phyloP scores from a whole-genome alignment of 2,888 invertebrate genomes.

The Lagria hirta region DNA sequence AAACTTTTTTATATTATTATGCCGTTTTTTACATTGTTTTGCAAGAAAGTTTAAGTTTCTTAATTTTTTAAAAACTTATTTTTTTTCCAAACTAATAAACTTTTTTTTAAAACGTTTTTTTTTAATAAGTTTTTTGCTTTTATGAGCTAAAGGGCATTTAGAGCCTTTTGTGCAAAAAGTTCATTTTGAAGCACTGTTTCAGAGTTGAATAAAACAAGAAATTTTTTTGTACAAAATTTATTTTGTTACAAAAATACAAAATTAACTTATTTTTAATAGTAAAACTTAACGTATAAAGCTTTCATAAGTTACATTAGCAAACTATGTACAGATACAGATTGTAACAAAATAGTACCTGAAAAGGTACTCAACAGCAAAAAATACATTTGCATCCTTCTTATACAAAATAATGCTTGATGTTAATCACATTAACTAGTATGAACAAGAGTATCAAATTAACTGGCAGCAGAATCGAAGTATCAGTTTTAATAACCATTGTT shows the following conservation, averaged over 20 bases:
- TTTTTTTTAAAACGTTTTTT: too few species aligned
- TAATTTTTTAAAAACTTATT: too few species aligned
- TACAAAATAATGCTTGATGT: slow-evolving; percentile 18
- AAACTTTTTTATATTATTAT: too few species aligned
- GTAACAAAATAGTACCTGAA: slow-evolving; percentile 13
- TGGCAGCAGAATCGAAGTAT: slow-evolving; percentile 22
- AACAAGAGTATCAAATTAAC: slow-evolving; percentile 23
- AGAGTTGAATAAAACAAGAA: too few species aligned
- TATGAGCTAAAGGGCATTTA: too few species aligned
- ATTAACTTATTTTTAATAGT: slow-evolving; percentile 16
- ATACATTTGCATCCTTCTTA: slow-evolving; percentile 26
- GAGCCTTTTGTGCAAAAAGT: too few species aligned
- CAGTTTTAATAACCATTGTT: slow-evolving; percentile 30
- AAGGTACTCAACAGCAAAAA: slow-evolving; percentile 18
- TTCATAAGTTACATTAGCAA: slow-evolving; percentile 30
- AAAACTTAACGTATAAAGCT: slow-evolving; percentile 30
- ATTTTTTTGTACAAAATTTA: slow-evolving; percentile 3
- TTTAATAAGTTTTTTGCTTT: too few species aligned
- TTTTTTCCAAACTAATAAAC: too few species aligned
- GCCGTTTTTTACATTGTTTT: too few species aligned
- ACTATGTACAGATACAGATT: slow-evolving; percentile 27
- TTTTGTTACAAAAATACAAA: slow-evolving; percentile 23
- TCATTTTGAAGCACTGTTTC: too few species aligned
- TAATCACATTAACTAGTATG: slow-evolving; percentile 20
- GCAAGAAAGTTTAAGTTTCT: too few species aligned